Evolutionary conservation across 2,797 vertebrate species (phyloP).

Genomic region (Hippopotamyrus pictus): DNA sequence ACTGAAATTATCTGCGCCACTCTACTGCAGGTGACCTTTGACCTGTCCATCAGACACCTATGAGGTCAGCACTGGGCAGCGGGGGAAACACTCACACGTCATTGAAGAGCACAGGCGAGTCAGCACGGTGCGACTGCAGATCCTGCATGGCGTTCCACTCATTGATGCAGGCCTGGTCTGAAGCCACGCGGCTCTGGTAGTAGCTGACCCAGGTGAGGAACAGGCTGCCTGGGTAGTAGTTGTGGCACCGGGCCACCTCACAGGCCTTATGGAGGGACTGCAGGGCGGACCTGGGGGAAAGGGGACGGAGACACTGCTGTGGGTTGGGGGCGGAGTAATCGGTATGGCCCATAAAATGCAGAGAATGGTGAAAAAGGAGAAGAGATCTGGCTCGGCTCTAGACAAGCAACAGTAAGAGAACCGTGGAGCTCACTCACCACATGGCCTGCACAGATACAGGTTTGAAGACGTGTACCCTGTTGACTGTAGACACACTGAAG

Average conservation of each 20-base stretch:
- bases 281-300: conserved; percentile 77
- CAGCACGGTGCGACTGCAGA: conserved; percentile 88
- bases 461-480: conserved; percentile 94
- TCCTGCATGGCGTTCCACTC: conserved; percentile 99
- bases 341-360: not conserved
- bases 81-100: conserved; percentile 75
- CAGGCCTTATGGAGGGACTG: conserved; percentile 96
- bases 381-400: not conserved
- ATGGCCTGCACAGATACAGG: conserved; percentile 97
- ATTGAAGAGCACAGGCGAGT: conserved; percentile 88
- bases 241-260: conserved; percentile 88
- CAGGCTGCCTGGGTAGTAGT: conserved; percentile 94
- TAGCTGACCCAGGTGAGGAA: conserved; percentile 98
- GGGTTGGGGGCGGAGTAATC: not conserved
- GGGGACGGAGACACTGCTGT: conserved; percentile 52
- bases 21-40: not conserved
- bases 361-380: not conserved
- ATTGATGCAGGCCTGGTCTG: conserved; percentile 86
- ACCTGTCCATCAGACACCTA: not conserved
- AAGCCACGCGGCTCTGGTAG: conserved; percentile 91
- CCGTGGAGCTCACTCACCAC: conserved; percentile 74
- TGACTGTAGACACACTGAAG: conserved; percentile 93
- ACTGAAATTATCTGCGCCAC: not conserved
- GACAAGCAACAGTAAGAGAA: not conserved
- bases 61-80: not conserved